Base-by-base conservation (phyloP, 1,140 invertebrate species). In the Subanguina moxae region DNA sequence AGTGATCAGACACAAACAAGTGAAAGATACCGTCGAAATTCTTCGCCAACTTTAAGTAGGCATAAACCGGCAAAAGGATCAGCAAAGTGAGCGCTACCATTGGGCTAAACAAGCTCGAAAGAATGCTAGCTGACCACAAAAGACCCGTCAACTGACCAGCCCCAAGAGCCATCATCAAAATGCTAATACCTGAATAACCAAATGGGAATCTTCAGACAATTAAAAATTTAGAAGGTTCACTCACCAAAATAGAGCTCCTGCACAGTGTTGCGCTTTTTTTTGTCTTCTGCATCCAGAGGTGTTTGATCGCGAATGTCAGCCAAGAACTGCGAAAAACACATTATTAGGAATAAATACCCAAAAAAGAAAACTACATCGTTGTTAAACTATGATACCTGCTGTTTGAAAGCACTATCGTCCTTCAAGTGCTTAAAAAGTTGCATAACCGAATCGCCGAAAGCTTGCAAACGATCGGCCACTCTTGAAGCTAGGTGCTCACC, bases 71-170 rank as follows among this genome's bases (percentile, higher is more conserved):
- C 58, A 61, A 8, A 21, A 61, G 19, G 8, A 61, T 3, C n/a
- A 61, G 28, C 58, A 61, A 43, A 32, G 38, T 21, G 19, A 61
- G 13, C 3, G n/a, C 58, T 19, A 61, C 38, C 28, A 30, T 5
- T n/a, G 58, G 58, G n/a, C n/a, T 19, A 21, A 61, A 61, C n/a
- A 61, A 5, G 58, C 28, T 43, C n/a, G 58, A 61, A 21, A 61
- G 58, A 56, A 56, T 56, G 28, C 58, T 61, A 21, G 58, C 58
- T 28, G 58, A 61, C 58, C 58, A 61, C 28, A 30, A 43, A 3
- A 61, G n/a, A 61, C 58, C 58, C n/a, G 58, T 61, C 58, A 30
- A n/a, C n/a, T 61, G 28, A 61, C 58, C 58, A 11, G 58, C 58
- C 3, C 58, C 27, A 3, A 61, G 27, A 32, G 28, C 58, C 58